Base-by-base conservation (phyloP, 2,888 invertebrate genomes). In the Hypomecis atomaria region DNA sequence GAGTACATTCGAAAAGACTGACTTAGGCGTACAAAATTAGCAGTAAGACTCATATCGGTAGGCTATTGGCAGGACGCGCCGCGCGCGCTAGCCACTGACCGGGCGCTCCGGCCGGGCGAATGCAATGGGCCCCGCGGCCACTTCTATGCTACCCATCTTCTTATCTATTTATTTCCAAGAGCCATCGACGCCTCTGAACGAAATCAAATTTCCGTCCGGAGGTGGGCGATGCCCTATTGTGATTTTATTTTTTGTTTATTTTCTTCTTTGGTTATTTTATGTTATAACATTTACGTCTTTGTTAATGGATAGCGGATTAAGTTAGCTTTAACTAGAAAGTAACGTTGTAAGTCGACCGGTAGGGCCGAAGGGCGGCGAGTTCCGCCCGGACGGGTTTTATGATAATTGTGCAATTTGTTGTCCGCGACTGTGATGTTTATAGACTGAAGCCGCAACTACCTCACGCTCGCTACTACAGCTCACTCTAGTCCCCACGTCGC, bases 391-490 rank as follows among this genome's bases (percentile, higher is more conserved):
- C 84, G 85, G 87, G 88, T 89, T 89, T 65, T 70, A 53, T 56
- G 62, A 64, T 66, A 67, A 87, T 88, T 89, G 92, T 92, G 92
- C 92, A 92, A 92, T 92, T 89, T 87, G 87, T 88, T 90, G 88
- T 91, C 89, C 93, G 94, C 94, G 94, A 94, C 94, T 94, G 94
- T 94, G 94, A 94, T 94, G 94, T 93, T 94, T 90, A 92, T 94
- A 94, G 94, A 94, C 94, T 94, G 94, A 94, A 88, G 89, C 92
- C 92, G 86, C 90, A 87, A 89, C 92, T 92, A 92, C 92, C 92
- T 92, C 92, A 90, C 92, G 89, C 89, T 89, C 87, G 89, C 72
- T 70, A 69, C 89, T 87, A 85, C 87, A 85, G 85, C 86, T 85
- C 78, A 82, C 87, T 92, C 92, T 91, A 92, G 92, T 92, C 92